Percentiles rank a stretch among this genome's conserved stretches.
phyloP scores from a whole-genome alignment of 2,113 vertebrate species.

The Notarius quadriscutis region DNA sequence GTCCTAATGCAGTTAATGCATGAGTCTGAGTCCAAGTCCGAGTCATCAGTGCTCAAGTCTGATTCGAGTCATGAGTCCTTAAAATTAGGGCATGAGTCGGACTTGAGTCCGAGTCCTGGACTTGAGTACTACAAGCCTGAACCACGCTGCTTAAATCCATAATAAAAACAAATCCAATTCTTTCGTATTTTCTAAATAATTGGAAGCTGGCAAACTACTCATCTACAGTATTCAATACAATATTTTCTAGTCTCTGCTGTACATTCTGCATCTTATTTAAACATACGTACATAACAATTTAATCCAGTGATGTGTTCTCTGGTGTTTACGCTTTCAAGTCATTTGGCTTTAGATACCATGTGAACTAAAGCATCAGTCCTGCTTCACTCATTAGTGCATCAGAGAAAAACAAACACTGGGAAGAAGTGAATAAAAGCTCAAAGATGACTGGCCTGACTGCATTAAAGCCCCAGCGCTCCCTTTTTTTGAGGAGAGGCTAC shows the following conservation, averaged over 20 bases:
- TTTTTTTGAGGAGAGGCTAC: constrained; percentile 50
- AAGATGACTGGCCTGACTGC: constrained; percentile 46
- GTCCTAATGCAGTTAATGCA: too few relatives aligned
- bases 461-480: constrained; percentile 61
- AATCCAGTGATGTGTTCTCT: constrained; percentile 17
- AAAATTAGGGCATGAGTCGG: too few relatives aligned
- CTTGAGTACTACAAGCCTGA: not conserved
- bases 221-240: too few relatives aligned
- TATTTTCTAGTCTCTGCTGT: constrained; percentile 7
- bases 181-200: not conserved
- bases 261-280: constrained; percentile 22
- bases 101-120: too few relatives aligned
- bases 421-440: constrained; percentile 39
- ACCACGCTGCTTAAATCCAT: not conserved
- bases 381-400: constrained; percentile 51
- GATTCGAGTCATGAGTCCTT: too few relatives aligned
- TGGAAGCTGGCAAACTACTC: not conserved
- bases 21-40: too few relatives aligned
- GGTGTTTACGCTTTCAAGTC: constrained; percentile 38
- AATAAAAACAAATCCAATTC: not conserved
- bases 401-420: constrained; percentile 50
- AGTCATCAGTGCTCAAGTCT: too few relatives aligned
- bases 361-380: constrained; percentile 41
- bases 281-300: not conserved
- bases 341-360: constrained; percentile 38